Base-by-base conservation (phyloP, 1,140 invertebrate genomes). In the Pachypeltis micranthus region DNA sequence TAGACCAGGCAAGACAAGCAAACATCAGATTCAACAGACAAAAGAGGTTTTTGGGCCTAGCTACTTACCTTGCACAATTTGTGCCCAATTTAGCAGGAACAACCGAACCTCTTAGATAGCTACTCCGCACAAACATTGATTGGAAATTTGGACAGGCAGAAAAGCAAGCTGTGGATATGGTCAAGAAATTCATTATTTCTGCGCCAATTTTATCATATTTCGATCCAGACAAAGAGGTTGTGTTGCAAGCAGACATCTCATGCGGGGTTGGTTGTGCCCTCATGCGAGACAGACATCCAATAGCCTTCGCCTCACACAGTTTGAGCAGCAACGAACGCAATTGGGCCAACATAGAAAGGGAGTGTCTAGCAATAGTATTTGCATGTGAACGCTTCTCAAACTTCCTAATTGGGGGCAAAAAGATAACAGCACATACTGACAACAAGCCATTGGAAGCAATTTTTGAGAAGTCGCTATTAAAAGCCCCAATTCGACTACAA, bases 391-490 rank as follows among this genome's bases (percentile, higher is more conserved):
- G 72, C 67, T 59, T 69, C 66, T 76, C 74, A 66, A 69, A 72
- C 44, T 39, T 70, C 31, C 72, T 67, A 58, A 67, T 75, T 23
- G 71, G 70, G 64, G 71, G 73, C 4, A 24, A 59, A 56, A n/a
- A 61, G 21, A 57, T 74, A 16, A 63, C 70, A 12, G 61, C 72
- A 1, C 47, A 70, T 55, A 74, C 70, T 21, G 74, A 76, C 65
- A 74, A 77, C 57, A 73, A 73, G 47, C 74, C 74, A 7, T 39
- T 74, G 19, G 70, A 71, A 3, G 19, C 63, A 1, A 68, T 74
- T 47, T 62, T 69, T 31, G 68, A 66, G 10, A 71, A 69, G 63
- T 2, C 34, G 2, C 23, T 70, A 24, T 14, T 51, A 12, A 67
- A 69, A 61, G 61, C 67, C 2, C 61, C 71, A 12, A 60, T 68